These are phyloP conservation scores for Periphyllus acericola DNA, from an alignment of 2,888 invertebrate species.

Conservation along the genomic window DNA sequence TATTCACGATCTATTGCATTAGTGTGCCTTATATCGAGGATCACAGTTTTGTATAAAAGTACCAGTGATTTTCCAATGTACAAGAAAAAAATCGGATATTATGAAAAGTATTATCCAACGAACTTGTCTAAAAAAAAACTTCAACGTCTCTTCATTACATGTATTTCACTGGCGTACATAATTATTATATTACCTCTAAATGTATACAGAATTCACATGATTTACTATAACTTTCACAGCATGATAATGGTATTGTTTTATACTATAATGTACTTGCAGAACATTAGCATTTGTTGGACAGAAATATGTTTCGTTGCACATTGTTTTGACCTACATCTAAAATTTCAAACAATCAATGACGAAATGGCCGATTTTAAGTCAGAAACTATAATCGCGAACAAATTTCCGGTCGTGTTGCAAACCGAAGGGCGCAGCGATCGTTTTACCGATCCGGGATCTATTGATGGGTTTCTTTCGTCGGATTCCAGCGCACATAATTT, in stretches of 20 bases:
- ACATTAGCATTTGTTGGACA: conserved; percentile 36
- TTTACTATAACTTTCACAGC: background rate
- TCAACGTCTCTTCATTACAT: no score
- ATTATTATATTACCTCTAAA: no score
- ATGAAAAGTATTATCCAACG: no score
- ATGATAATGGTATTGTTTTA: conserved; percentile 9
- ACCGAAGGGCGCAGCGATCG: background rate
- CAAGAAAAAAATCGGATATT: no score
- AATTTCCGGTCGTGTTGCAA: background rate
- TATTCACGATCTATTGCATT: background rate
- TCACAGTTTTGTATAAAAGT: background rate
- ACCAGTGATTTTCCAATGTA: background rate
- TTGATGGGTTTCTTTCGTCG: background rate
- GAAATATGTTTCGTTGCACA: conserved; percentile 38
- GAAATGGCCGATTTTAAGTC: background rate
- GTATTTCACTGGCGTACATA: no score
- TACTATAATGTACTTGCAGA: conserved; percentile 55
- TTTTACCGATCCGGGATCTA: background rate
- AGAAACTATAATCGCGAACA: background rate
- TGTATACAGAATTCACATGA: no score
- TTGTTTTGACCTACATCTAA: background rate
- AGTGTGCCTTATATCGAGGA: background rate
- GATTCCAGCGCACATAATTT: background rate
- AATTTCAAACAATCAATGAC: background rate
- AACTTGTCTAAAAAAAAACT: no score